Base-by-base conservation (phyloP, 2,797 vertebrate genomes). In the Myioborus melanocephalus region DNA sequence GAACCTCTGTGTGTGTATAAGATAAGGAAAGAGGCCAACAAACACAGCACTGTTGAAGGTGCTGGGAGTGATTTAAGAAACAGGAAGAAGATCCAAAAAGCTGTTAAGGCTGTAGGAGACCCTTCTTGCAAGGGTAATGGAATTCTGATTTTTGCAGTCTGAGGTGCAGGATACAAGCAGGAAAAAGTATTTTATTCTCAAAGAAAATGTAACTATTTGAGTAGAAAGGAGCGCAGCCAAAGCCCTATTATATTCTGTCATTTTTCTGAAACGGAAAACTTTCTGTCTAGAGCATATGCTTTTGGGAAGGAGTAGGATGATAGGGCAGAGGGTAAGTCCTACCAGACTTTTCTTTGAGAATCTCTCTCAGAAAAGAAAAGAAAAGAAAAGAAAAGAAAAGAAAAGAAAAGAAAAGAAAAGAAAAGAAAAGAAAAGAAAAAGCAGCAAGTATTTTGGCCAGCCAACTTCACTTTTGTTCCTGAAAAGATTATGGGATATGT, bases 21-120 rank as follows among this genome's bases (percentile, higher is more conserved):
- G 92, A 93, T 95, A 96, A 97, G 86, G 61, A 93, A 75, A 84
- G 79, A 86, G 78, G 86, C 87, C 81, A 92, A 84, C 86, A 92
- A 94, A 90, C 52, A 78, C 28, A 46, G 53, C 35, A 41, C 50
- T 93, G 26, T 79, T 80, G 73, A 91, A 95, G 47, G 57, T 27
- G 3, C 28, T 52, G 44, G 22, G 28, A 35, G n/a, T 88, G 79
- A 92, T 70, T 86, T 73, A 83, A 87, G 26, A 88, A 44, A 21
- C 61, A 60, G 83, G 79, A 96, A 92, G 47, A 93, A 59, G 69
- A 88, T 59, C 49, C 0, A 2, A 68, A 90, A 94, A 49, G 16
- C 78, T 71, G 50, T 83, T 85, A 80, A 92, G 32, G 32, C 37
- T 91, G 56, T 0, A 4, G 63, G 60, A 94, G 55, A 63, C 34